Evolutionary conservation across 2,797 vertebrate genomes (phyloP).

Genomic region (Myotis myotis): DNA sequence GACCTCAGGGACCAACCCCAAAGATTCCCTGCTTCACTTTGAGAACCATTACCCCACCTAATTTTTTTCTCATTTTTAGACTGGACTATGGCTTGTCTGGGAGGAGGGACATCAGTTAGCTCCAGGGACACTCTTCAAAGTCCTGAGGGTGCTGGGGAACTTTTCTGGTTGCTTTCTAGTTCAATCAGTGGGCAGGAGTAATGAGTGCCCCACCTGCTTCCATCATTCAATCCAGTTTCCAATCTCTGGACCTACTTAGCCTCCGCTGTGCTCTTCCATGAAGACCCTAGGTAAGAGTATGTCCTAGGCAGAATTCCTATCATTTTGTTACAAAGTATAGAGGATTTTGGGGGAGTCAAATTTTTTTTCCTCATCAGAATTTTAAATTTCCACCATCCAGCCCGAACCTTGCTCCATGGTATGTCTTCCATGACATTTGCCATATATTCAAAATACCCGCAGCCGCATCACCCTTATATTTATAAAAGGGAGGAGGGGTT

Average conservation of each 20-base stretch:
- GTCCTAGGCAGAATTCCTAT: neutral
- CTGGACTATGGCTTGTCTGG: neutral
- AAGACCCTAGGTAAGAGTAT: neutral
- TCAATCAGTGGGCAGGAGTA: neutral
- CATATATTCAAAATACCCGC: slow-evolving; percentile 46
- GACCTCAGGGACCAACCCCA: neutral
- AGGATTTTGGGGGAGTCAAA: neutral
- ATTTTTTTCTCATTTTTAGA: slow-evolving; percentile 16
- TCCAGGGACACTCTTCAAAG: neutral
- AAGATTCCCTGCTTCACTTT: neutral
- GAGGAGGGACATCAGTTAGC: neutral
- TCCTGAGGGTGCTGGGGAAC: neutral
- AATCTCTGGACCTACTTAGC: neutral
- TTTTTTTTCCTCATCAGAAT: slow-evolving; percentile 39
- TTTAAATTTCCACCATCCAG: neutral
- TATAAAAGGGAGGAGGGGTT: slow-evolving; percentile 29
- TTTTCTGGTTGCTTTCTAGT: neutral
- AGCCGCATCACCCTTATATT: neutral
- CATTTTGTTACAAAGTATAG: neutral
- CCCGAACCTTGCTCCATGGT: neutral
- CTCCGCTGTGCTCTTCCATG: neutral
- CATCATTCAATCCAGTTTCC: neutral
- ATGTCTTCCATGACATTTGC: slow-evolving; percentile 20
- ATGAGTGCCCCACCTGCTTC: neutral
- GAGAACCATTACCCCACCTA: neutral